Conservation (phyloP, 2,113 vertebrate species). For the Paracyprichromis sp. region DNA sequence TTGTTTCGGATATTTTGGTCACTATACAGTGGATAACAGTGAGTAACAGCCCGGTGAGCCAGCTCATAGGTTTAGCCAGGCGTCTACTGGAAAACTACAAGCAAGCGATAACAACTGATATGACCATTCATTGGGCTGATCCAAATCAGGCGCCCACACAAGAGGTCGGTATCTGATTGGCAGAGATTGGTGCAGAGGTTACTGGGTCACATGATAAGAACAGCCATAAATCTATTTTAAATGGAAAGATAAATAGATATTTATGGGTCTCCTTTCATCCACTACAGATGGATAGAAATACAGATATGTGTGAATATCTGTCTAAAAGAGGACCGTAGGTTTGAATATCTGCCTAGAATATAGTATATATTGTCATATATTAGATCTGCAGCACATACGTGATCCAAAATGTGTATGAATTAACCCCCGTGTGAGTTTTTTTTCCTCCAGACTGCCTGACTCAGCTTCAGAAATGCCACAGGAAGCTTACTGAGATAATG, state of each 20-base stretch:
- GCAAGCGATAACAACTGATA: not conserved
- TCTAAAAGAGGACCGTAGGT: not conserved
- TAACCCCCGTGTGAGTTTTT: not conserved
- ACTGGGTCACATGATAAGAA: not conserved
- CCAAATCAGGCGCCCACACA: not conserved
- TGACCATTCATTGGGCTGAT: not conserved
- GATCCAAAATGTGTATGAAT: not conserved
- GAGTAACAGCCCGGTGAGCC: not conserved
- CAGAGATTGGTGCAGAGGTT: not conserved
- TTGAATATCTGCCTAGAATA: not conserved
- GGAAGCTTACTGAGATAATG: not conserved
- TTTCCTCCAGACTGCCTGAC: not conserved
- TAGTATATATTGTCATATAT: not conserved
- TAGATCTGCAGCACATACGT: not conserved
- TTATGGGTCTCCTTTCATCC: not conserved
- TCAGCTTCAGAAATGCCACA: not conserved
- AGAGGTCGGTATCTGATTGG: not conserved
- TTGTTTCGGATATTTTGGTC: not conserved
- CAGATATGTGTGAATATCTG: not conserved
- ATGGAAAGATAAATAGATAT: not conserved
- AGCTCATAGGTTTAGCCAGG: accelerated
- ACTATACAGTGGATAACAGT: not conserved
- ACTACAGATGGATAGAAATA: not conserved
- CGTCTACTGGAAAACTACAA: not conserved
- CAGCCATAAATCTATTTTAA: not conserved